Conservation (phyloP, 2,113 vertebrate species). For the Gambusia affinis region DNA sequence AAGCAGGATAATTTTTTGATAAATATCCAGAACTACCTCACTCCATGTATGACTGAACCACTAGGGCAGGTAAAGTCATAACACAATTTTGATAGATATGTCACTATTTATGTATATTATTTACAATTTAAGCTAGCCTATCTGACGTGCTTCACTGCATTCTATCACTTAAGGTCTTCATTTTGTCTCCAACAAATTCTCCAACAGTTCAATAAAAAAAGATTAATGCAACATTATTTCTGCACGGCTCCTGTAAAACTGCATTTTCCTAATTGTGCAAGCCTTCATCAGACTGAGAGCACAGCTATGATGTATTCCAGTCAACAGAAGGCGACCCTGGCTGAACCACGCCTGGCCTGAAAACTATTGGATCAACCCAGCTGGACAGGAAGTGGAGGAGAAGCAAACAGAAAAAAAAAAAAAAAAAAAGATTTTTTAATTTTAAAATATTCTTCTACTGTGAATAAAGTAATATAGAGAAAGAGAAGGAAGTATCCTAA, state of each 20-base stretch:
- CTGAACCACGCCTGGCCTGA: slow-evolving; percentile 65
- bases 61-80: too few species aligned
- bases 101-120: not conserved
- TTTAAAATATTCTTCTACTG: slow-evolving; percentile 52
- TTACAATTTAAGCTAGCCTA: not conserved
- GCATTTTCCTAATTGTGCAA: slow-evolving; percentile 60
- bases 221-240: slow-evolving; percentile 61
- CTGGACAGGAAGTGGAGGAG: slow-evolving; percentile 63
- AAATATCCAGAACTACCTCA: not conserved
- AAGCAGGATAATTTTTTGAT: not conserved
- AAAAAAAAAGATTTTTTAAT: not conserved
- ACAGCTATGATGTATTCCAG: slow-evolving; percentile 61
- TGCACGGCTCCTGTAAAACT: slow-evolving; percentile 27
- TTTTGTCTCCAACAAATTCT: not conserved
- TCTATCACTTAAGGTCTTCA: not conserved
- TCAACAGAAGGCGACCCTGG: slow-evolving; percentile 52
- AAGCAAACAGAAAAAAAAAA: slow-evolving; percentile 20
- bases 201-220: slow-evolving; percentile 47
- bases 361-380: slow-evolving; percentile 57
- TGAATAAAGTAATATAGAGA: slow-evolving; percentile 59
- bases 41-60: too few species aligned
- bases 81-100: not conserved
- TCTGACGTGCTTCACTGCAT: not conserved
- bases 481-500: slow-evolving; percentile 49
- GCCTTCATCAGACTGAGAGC: slow-evolving; percentile 48